These are phyloP conservation scores for Drosophila barbarae DNA, from an alignment of 2,888 invertebrate genomes.

Conservation along the genomic window DNA sequence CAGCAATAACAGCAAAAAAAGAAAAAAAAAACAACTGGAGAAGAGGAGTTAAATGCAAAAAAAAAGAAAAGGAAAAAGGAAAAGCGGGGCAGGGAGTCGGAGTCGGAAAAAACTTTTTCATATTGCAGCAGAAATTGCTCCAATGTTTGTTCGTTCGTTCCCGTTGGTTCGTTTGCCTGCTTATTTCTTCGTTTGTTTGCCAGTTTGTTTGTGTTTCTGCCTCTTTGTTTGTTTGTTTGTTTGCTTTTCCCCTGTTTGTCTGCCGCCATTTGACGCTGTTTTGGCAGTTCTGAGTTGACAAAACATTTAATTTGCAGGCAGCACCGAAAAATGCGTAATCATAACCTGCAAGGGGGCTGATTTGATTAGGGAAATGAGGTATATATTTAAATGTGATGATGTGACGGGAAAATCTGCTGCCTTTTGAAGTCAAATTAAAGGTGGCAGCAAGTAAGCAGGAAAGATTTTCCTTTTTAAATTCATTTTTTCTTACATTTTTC, in stretches of 20 bases:
- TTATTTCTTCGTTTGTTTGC: slow-evolving; percentile 33
- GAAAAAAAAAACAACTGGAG: slow-evolving; percentile 4
- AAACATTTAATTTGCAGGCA: slow-evolving; percentile 65
- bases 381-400: slow-evolving; percentile 31
- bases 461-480: not conserved
- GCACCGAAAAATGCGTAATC: slow-evolving; percentile 55
- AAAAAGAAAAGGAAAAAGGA: slow-evolving; percentile 10
- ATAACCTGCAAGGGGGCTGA: slow-evolving; percentile 44
- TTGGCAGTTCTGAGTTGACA: slow-evolving; percentile 69
- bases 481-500: not conserved
- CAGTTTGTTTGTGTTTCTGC: slow-evolving; percentile 32
- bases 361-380: slow-evolving; percentile 27
- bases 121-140: slow-evolving; percentile 65
- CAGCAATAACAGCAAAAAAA: slow-evolving; percentile 13
- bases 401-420: not conserved
- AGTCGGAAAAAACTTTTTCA: slow-evolving; percentile 47
- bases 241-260: slow-evolving; percentile 23
- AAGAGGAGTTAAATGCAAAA: slow-evolving; percentile 4
- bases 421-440: slow-evolving; percentile 11
- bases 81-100: slow-evolving; percentile 10
- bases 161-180: slow-evolving; percentile 32
- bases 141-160: slow-evolving; percentile 64
- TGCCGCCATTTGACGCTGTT: slow-evolving; percentile 60
- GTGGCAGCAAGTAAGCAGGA: not conserved
- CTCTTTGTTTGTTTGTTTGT: slow-evolving; percentile 22